A percentile compares a stretch with the other conserved stretches of the same genome.
Evolutionary conservation across 2,888 invertebrate species (phyloP).

Genomic region (Cheilosia variabilis): DNA sequence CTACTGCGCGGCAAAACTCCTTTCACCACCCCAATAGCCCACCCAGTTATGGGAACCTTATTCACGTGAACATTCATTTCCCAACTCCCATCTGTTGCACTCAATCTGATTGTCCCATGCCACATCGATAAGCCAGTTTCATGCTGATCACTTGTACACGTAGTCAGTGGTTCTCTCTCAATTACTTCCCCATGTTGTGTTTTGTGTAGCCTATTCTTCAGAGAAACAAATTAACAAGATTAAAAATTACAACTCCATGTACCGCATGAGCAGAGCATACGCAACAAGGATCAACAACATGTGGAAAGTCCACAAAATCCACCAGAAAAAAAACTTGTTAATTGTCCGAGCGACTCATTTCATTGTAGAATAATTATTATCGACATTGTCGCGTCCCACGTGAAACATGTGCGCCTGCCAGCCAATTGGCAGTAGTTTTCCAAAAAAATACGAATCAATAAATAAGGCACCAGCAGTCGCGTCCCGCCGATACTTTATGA

Average conservation of each 20-base stretch:
- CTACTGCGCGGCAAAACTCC: not conserved
- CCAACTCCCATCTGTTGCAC: not conserved
- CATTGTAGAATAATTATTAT: constrained; percentile 58
- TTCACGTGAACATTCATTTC: not conserved
- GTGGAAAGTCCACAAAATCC: constrained; percentile 44
- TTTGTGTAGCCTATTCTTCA: constrained; percentile 25
- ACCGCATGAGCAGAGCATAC: constrained; percentile 5
- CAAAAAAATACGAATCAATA: constrained; percentile 5
- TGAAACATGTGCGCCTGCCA: constrained; percentile 50
- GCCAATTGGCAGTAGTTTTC: constrained; percentile 26
- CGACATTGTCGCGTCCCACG: constrained; percentile 72
- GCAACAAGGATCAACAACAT: constrained; percentile 21
- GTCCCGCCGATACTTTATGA: constrained; percentile 59
- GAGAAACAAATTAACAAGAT: constrained; percentile 53
- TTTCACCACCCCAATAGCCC: constrained; percentile 47
- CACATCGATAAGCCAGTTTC: constrained; percentile 25
- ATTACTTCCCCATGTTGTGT: constrained; percentile 61
- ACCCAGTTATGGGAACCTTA: constrained; percentile 9
- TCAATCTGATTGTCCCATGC: constrained; percentile 15
- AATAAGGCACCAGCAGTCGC: constrained; percentile 11
- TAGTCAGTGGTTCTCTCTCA: constrained; percentile 43
- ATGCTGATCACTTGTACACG: constrained; percentile 45
- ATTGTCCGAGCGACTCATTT: constrained; percentile 54
- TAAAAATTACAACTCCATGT: constrained; percentile 50
- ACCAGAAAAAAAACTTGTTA: constrained; percentile 52